These are phyloP conservation scores for Phycodurus eques DNA, from an alignment of 2,113 vertebrate species.

Conservation along the genomic window DNA sequence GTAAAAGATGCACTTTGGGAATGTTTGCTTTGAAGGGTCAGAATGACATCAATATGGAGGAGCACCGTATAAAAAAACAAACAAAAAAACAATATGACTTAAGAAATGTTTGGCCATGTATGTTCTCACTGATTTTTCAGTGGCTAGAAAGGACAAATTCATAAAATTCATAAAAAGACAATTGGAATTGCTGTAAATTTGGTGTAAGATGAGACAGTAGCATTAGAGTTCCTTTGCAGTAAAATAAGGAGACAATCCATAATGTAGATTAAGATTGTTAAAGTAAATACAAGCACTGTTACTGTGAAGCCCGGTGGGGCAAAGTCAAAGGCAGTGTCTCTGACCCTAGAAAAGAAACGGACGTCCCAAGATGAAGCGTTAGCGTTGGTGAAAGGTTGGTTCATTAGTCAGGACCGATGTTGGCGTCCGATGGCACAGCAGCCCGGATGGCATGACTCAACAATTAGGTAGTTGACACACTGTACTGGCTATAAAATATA, in stretches of 20 bases:
- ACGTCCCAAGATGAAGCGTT: constrained; percentile 47
- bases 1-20: constrained; percentile 3
- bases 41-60: background rate
- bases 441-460: constrained; percentile 18
- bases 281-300: constrained; percentile 29
- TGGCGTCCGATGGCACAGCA: constrained; percentile 30
- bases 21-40: background rate
- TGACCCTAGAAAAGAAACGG: constrained; percentile 32
- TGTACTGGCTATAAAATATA: constrained; percentile 25
- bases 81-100: background rate
- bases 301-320: constrained; percentile 21
- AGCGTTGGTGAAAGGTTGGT: constrained; percentile 63
- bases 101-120: constrained; percentile 17
- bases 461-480: constrained; percentile 31
- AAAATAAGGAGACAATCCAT: background rate
- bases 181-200: background rate
- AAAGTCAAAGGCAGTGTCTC: constrained; percentile 41
- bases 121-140: background rate
- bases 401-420: constrained; percentile 49
- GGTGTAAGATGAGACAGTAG: constrained; percentile 22
- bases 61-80: background rate
- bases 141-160: constrained; percentile 13
- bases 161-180: background rate
- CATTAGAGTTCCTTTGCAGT: constrained; percentile 19
- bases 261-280: constrained; percentile 10